Base-by-base conservation (phyloP, 2,113 vertebrate species). In the Phalacrocorax pelagicus region DNA sequence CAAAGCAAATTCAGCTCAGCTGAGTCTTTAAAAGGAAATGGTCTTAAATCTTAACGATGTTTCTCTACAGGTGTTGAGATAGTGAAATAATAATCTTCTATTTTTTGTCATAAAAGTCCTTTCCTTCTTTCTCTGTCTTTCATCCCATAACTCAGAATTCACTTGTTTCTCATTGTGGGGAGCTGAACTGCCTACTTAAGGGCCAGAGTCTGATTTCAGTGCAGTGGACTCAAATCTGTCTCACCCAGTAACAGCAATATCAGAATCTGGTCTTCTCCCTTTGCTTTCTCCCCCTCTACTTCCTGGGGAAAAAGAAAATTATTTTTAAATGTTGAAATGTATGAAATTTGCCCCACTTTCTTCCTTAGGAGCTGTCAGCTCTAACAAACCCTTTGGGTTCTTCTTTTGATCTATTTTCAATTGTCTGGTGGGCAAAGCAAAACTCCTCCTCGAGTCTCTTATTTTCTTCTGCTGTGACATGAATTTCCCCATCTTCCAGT, bases 371-470 rank as follows among this genome's bases (percentile, higher is more conserved):
- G 85, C 88, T 95, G 90, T 92, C 96, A 95, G 96, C 84, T 95
- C 91, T 72, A 85, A 96, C 59, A 89, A 94, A 92, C 92, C 94
- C 96, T 89, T 94, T 94, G 94, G 93, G 86, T 96, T 96, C 95
- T 61, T 92, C 79, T 91, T 97, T 97, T 97, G 88, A 96, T 91
- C 91, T 93, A 72, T 92, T 96, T 95, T 94, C 92, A 94, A 91
- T 96, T 95, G 94, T 94, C 92, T 96, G 96, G 88, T 90, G 61
- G 88, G 96, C 86, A 94, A 97, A 97, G 92, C 44, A 91, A 74
- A 90, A 54, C 94, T 95, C 83, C 92, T 96, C 72, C 85, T 91
- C n/a, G 3, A 89, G 55, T 73, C 94, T 93, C 91, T 92, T 72
- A 72, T 89, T 97, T 96, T 81, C 89, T 93, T 86, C 80, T 93